phyloP scores from a whole-genome alignment of 2,888 invertebrate species.

The Nephrotoma appendiculata region DNA sequence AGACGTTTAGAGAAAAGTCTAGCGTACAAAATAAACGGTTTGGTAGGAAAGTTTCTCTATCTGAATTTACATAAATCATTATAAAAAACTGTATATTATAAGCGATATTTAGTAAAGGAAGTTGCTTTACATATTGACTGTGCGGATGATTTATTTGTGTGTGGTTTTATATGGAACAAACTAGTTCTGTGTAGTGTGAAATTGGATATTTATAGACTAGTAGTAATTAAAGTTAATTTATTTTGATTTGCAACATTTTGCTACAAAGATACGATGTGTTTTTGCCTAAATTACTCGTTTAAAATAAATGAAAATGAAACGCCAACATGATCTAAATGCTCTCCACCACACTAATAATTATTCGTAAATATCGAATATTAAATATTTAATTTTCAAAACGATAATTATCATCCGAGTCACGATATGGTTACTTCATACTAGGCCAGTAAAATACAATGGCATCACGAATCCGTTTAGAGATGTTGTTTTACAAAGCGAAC shows the following conservation, averaged over 20 bases:
- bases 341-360: background rate
- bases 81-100: background rate
- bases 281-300: background rate
- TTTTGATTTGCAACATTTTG: background rate
- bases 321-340: background rate
- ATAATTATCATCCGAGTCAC: background rate
- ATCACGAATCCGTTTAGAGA: background rate
- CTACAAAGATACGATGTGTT: background rate
- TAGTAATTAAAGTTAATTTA: background rate
- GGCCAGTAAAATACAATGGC: background rate
- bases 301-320: background rate
- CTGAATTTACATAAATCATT: background rate
- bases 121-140: background rate
- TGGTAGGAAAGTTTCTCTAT: background rate
- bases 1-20: background rate
- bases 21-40: background rate
- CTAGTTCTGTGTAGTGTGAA: background rate
- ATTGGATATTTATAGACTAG: background rate
- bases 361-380: background rate
- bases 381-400: background rate
- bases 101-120: background rate
- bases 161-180: background rate
- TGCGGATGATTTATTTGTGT: background rate
- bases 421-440: background rate
- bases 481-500: background rate